Percentiles rank a stretch among this genome's conserved stretches.
phyloP scores from a whole-genome alignment of 1,140 invertebrate species.

The Neodiprion lecontei region DNA sequence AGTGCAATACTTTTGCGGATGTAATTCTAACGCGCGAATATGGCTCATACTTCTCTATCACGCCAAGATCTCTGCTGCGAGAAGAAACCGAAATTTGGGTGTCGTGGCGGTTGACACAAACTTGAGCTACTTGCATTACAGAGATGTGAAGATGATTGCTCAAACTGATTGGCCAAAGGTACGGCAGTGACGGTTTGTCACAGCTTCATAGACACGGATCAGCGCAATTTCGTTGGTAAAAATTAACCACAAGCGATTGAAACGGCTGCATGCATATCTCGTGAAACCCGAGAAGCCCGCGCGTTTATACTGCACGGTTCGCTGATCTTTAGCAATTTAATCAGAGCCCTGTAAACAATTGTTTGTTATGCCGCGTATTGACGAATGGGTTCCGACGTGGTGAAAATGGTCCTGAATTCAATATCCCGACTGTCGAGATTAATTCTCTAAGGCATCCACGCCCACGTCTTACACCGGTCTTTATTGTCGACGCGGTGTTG shows the following conservation, averaged over 20 bases:
- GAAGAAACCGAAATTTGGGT: too few species aligned
- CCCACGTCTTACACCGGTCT: not conserved
- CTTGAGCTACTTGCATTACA: too few species aligned
- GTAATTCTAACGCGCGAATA: not conserved
- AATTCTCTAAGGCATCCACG: not conserved
- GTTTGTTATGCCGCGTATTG: not conserved
- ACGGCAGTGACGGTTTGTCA: too few species aligned
- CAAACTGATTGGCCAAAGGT: too few species aligned
- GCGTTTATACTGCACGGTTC: not conserved
- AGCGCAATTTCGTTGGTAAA: too few species aligned
- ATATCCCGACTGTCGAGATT: not conserved
- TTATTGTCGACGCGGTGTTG: not conserved
- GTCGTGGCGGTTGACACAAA: too few species aligned
- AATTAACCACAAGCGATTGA: too few species aligned
- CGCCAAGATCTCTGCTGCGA: too few species aligned
- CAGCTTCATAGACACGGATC: too few species aligned
- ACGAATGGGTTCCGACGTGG: not conserved
- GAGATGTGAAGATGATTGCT: not conserved
- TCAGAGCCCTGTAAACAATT: not conserved
- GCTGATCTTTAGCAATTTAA: not conserved
- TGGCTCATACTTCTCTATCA: not conserved
- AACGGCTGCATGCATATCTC: not conserved
- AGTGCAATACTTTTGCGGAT: not conserved
- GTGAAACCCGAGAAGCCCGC: constrained; percentile 3
- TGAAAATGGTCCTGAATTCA: not conserved